phyloP scores from a whole-genome alignment of 92 coral and sea anemone genomes.

The Actinernus sp. region DNA sequence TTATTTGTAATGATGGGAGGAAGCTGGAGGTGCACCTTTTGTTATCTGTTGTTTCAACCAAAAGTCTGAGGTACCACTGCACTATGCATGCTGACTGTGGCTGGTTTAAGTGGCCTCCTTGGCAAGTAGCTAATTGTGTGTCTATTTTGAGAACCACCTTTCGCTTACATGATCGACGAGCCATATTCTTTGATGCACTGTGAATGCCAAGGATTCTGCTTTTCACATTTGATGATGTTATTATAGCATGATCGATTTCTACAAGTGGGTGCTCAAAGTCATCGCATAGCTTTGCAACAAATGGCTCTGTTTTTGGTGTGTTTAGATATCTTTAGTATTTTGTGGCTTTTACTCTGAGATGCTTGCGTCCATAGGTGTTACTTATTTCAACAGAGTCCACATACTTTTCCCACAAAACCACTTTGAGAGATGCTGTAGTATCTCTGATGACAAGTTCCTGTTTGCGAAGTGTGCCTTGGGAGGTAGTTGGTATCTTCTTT shows the following conservation, averaged over 20 bases:
- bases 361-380: conserved; percentile 30
- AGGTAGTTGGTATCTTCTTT: conserved; percentile 23
- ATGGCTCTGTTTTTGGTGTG: conserved; percentile 29
- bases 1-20: too few species aligned
- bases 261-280: conserved; percentile 12
- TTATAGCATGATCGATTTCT: conserved; percentile 15
- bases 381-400: conserved; percentile 24
- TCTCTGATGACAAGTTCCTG: conserved; percentile 44
- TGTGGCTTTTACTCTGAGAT: conserved; percentile 33
- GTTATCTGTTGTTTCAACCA: too few species aligned
- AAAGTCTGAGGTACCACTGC: too few species aligned
- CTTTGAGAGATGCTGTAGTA: conserved; percentile 34
- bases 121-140: too few species aligned
- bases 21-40: too few species aligned
- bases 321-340: conserved; percentile 38
- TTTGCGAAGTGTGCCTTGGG: conserved; percentile 43
- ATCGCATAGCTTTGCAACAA: neutral
- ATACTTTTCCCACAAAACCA: conserved; percentile 38
- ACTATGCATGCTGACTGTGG: too few species aligned
- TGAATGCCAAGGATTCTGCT: too few species aligned
- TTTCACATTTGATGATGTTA: too few species aligned
- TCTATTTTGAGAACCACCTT: too few species aligned
- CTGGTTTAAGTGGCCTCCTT: too few species aligned
- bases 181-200: too few species aligned
- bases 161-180: too few species aligned